Evolutionary conservation across 2,113 vertebrate species (phyloP).

Genomic region (Synodontis membranacea): DNA sequence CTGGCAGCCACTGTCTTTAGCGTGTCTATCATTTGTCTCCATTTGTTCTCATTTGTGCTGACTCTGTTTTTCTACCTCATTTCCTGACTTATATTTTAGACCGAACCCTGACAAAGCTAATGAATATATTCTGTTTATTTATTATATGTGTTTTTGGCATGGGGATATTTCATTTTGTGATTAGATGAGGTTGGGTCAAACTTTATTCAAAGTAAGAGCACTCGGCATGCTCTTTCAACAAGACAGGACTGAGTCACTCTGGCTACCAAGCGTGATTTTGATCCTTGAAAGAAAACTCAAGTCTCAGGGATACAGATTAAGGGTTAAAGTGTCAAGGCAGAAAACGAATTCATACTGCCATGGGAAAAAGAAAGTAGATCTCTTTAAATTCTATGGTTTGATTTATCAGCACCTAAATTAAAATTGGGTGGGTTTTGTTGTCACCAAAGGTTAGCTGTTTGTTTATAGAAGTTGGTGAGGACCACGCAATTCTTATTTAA

Average conservation of each 20-base stretch:
- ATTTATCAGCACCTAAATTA: background rate
- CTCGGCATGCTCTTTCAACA: background rate
- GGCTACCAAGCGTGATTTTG: background rate
- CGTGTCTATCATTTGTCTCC: conserved; percentile 43
- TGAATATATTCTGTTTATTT: conserved; percentile 37
- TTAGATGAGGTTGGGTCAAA: background rate
- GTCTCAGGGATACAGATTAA: background rate
- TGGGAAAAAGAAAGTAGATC: background rate
- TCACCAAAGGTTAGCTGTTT: too few relatives aligned
- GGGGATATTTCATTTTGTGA: background rate
- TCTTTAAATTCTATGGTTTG: background rate
- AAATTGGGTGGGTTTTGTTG: background rate
- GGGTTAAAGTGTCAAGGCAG: background rate
- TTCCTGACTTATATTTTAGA: conserved; percentile 43
- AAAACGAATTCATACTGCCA: background rate
- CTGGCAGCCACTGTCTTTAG: conserved; percentile 23
- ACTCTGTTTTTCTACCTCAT: conserved; percentile 24
- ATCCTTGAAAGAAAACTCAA: conserved; percentile 8
- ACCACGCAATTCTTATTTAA: background rate
- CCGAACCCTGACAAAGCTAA: conserved; percentile 46
- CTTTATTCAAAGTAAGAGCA: background rate
- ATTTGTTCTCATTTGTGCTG: conserved; percentile 42
- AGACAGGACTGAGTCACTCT: conserved; percentile 13
- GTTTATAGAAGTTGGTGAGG: too few relatives aligned
- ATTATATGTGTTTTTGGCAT: conserved; percentile 6